Evolutionary conservation across 2,797 vertebrate species (phyloP).

Genomic region (Enteromius afrohamiltoni): DNA sequence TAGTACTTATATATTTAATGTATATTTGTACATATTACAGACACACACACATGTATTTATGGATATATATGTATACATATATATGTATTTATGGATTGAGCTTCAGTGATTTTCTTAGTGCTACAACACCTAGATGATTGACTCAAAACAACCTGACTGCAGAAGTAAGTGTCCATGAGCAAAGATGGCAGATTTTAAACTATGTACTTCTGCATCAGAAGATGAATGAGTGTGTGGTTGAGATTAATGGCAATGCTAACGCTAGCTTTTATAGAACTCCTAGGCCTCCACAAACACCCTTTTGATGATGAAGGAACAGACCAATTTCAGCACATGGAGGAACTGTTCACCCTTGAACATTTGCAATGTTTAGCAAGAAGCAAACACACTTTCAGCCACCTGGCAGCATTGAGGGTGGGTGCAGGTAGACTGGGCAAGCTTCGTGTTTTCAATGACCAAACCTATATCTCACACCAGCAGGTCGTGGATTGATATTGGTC

Average conservation of each 20-base stretch:
- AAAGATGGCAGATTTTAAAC: constrained; percentile 2
- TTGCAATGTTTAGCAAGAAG: constrained; percentile 62
- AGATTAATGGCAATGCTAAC: neutral
- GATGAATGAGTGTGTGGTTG: constrained; percentile 1
- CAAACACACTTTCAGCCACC: constrained; percentile 38
- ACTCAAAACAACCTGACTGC: neutral
- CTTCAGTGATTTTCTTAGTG: no score
- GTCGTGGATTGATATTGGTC: constrained; percentile 60
- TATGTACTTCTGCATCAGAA: neutral
- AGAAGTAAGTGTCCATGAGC: neutral
- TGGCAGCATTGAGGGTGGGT: constrained; percentile 26
- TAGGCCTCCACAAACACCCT: neutral
- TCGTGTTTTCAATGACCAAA: constrained; percentile 53
- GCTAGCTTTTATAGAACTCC: neutral
- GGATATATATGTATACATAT: no score
- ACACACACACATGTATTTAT: no score
- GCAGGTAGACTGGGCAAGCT: constrained; percentile 55
- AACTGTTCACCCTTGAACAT: constrained; percentile 64
- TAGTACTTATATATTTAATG: no score
- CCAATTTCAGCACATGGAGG: neutral
- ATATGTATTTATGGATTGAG: no score
- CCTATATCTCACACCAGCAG: constrained; percentile 57
- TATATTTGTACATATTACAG: no score
- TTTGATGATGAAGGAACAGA: neutral
- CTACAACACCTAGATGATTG: neutral